Evolutionary conservation across 2,113 vertebrate genomes (phyloP).

Genomic region (Azemiops feae): DNA sequence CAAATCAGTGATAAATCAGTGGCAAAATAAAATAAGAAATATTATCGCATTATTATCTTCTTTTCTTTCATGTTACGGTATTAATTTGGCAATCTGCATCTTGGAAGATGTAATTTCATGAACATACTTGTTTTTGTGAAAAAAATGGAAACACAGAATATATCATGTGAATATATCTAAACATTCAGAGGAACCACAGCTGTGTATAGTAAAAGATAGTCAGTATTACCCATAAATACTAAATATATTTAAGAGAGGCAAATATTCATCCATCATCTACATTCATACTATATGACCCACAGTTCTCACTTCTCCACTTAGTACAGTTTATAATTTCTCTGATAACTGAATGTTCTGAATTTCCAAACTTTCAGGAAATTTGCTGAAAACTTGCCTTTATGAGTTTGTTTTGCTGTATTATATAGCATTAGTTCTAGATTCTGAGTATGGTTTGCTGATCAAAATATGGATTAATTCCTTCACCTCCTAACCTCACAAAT

Average conservation of each 20-base stretch:
- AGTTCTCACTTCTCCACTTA: neutral
- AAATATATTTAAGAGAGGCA: neutral
- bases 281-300: neutral
- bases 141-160: neutral
- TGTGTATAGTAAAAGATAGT: neutral
- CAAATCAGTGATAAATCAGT: neutral
- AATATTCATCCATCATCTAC: neutral
- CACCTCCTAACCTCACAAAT: neutral
- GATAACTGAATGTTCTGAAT: neutral
- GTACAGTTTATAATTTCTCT: neutral
- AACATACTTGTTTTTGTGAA: neutral
- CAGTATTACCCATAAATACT: neutral
- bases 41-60: neutral
- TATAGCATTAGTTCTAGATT: neutral
- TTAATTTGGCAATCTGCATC: neutral
- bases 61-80: neutral
- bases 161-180: neutral
- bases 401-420: neutral
- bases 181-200: neutral
- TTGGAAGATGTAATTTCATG: neutral
- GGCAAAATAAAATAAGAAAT: neutral
- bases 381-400: neutral
- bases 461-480: neutral
- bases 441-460: neutral
- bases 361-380: neutral